Base-by-base conservation (phyloP, 2,888 invertebrate species). In the Pecten maximus region DNA sequence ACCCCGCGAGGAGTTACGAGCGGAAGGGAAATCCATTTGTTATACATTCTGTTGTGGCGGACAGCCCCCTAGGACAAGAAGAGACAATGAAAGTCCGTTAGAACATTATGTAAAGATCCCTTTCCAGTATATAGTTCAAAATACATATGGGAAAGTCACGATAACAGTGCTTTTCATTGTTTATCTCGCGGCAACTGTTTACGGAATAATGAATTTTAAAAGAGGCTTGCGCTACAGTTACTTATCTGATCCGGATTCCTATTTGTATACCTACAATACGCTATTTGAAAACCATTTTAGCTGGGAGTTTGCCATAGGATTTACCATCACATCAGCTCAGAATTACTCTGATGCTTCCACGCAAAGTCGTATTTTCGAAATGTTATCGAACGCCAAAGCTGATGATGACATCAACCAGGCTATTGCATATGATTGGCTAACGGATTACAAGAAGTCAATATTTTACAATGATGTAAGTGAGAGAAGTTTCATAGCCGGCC, bases 11-110 rank as follows among this genome's bases (percentile, higher is more conserved):
- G 93, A 95, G 39, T 54, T 94, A 87, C 91, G 91, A 91, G 88
- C 91, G 12, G 88, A 92, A 19, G 92, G 92, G 2, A 54, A 89
- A 23, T 87, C 50, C 28, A 90, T 88, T 19, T 93, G 93, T 40
- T 89, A 88, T 40, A 88, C 92, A 23, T 89, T 91, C 50, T 98
- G 95, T 88, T 95, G 95, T 91, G 90, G 93, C 6, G 95, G 95
- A 23, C 88, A 92, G 12, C 91, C 92, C 8, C 94, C 95, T 0
- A 89, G 90, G 23, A 88, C 60, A 8, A 88, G 91, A 8, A 90
- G 87, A 35, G 93, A 94, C 39, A 93, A 93, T 39, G 95, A 95
- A 40, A 94, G 95, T 87, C 86, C 89, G 0, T 93, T 94, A 28
- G 95, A 95, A 90, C 95, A 92, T 44, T 91, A 94, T 0, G 94